phyloP scores from a whole-genome alignment of 1,140 invertebrate genomes.

The Babylonia areolata region DNA sequence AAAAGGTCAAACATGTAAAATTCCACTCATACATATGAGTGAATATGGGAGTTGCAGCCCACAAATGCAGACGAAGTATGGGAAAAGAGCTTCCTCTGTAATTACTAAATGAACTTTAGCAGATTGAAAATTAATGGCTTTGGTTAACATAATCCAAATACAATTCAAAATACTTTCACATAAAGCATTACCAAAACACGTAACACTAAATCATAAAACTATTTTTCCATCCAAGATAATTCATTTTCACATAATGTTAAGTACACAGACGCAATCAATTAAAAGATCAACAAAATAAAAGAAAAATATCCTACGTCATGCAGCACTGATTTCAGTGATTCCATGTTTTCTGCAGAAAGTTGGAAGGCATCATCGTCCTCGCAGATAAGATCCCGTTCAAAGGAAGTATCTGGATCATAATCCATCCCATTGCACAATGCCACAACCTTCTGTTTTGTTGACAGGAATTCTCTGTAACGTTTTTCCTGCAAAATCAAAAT shows the following conservation, averaged over 20 bases:
- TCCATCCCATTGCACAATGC: conserved; percentile 63
- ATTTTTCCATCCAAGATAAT: no score
- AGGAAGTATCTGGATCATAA: conserved; percentile 63
- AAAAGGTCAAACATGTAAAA: no score
- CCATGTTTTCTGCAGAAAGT: conserved; percentile 67
- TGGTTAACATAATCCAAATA: no score
- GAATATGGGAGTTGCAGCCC: no score
- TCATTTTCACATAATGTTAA: not conserved
- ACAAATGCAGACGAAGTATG: no score
- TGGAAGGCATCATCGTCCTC: conserved; percentile 66
- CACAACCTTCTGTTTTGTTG: conserved; percentile 59
- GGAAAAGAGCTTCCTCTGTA: no score
- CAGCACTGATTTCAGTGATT: conserved; percentile 48
- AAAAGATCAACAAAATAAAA: not conserved
- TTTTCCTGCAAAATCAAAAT: conserved; percentile 51
- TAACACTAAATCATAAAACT: not conserved
- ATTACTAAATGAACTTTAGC: no score
- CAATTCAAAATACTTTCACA: no score
- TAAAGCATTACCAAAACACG: not conserved
- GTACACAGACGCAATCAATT: no score
- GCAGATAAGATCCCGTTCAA: conserved; percentile 66
- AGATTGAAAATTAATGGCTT: no score
- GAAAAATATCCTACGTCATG: conserved; percentile 14
- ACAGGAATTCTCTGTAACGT: conserved; percentile 57
- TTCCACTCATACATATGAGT: no score